phyloP scores from a whole-genome alignment of 2,113 vertebrate species.

The Tapirus terrestris region DNA sequence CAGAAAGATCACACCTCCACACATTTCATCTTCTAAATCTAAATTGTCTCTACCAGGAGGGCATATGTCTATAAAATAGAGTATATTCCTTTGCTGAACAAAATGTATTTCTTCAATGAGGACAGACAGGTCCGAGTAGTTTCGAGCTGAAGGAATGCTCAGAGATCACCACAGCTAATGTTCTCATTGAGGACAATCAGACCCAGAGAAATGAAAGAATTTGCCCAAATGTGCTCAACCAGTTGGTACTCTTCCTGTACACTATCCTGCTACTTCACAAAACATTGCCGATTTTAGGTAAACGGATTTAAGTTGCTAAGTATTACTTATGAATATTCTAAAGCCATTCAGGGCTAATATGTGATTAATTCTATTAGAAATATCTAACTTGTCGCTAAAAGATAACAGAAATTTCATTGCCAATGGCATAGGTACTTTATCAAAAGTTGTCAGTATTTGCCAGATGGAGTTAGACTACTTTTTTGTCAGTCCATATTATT shows the following conservation, averaged over 20 bases:
- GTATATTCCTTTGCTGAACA: background rate
- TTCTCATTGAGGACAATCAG: background rate
- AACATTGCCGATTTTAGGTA: background rate
- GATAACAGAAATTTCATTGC: background rate
- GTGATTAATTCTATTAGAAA: conserved; percentile 17
- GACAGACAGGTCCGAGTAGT: background rate
- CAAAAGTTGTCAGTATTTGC: background rate
- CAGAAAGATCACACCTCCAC: background rate
- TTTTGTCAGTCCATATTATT: background rate
- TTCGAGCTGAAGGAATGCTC: background rate
- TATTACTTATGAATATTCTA: background rate
- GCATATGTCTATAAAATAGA: conserved; percentile 29
- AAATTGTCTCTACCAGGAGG: conserved; percentile 50
- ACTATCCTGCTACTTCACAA: background rate
- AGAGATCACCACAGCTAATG: background rate
- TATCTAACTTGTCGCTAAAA: background rate
- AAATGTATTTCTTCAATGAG: background rate
- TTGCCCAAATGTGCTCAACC: background rate
- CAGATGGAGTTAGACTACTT: background rate
- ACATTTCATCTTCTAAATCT: conserved; percentile 40
- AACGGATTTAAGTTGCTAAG: background rate
- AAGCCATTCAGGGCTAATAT: background rate
- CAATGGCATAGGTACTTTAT: background rate
- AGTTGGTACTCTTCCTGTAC: background rate
- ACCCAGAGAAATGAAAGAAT: background rate